phyloP scores from a whole-genome alignment of 2,797 vertebrate species.

The Lacerta bilineata region DNA sequence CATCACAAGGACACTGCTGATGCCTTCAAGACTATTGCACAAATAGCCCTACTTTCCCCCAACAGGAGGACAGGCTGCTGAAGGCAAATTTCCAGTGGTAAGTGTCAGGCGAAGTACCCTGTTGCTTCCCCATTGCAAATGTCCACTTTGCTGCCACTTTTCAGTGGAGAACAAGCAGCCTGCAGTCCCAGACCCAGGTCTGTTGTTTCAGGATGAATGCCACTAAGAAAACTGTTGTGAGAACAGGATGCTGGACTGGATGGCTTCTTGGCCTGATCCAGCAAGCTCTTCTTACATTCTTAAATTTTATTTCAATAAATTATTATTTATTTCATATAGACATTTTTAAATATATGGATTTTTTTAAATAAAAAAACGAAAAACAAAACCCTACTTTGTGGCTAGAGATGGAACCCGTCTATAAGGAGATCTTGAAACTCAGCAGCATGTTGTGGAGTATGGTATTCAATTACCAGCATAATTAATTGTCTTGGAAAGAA shows the following conservation, averaged over 20 bases:
- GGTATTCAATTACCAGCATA: constrained; percentile 42
- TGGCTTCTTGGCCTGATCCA: too few relatives aligned
- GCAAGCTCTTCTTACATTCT: too few relatives aligned
- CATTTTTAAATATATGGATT: constrained; percentile 19
- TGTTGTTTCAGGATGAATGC: background rate
- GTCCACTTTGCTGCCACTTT: background rate
- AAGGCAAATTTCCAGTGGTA: background rate
- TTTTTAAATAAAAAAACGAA: background rate
- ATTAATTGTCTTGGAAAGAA: constrained; percentile 65
- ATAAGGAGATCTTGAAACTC: constrained; percentile 53
- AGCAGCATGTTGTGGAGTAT: constrained; percentile 24
- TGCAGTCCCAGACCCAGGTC: background rate
- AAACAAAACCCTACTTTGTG: constrained; percentile 24
- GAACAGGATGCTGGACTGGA: too few relatives aligned
- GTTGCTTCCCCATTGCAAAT: too few relatives aligned
- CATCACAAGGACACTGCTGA: background rate
- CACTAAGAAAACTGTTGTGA: background rate
- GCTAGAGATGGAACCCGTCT: constrained; percentile 34
- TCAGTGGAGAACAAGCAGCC: background rate
- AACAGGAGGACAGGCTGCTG: too few relatives aligned
- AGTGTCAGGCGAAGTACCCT: background rate
- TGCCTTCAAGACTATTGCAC: background rate
- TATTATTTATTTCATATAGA: background rate
- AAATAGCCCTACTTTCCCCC: too few relatives aligned
- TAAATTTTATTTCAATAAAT: too few relatives aligned